Conservation (phyloP, 2,797 vertebrate species). For the Propithecus deckenii region DNA sequence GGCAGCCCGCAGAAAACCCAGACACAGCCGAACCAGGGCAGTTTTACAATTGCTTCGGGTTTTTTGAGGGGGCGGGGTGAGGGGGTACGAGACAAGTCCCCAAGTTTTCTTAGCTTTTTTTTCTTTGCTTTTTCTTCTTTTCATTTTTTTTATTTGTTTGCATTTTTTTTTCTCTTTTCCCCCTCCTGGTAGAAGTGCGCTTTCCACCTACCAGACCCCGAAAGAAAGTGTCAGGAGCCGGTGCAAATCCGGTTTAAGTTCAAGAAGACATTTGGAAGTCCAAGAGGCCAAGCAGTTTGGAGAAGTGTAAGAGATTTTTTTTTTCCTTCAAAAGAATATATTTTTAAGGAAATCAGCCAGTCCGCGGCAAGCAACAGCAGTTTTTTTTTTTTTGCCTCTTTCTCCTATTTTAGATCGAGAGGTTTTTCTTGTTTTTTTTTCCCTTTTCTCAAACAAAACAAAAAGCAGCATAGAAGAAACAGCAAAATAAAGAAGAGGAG, state of each 20-base stretch:
- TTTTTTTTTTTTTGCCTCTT: constrained; percentile 57
- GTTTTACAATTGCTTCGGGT: constrained; percentile 76
- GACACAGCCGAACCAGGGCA: constrained; percentile 62
- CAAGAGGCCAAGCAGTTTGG: constrained; percentile 83
- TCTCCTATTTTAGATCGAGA: constrained; percentile 66
- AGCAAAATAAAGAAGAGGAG: constrained; percentile 79
- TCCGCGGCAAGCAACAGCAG: constrained; percentile 58
- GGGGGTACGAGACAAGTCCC: constrained; percentile 78
- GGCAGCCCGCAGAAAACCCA: constrained; percentile 70
- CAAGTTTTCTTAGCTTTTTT: constrained; percentile 75
- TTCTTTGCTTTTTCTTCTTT: background rate
- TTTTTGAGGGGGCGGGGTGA: constrained; percentile 81
- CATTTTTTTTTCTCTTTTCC: background rate
- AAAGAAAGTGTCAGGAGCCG: constrained; percentile 85
- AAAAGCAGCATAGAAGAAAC: constrained; percentile 69
- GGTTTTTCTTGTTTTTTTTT: constrained; percentile 33
- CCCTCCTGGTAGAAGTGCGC: constrained; percentile 84
- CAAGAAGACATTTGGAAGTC: constrained; percentile 86
- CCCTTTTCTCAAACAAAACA: constrained; percentile 76
- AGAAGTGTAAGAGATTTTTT: constrained; percentile 72
- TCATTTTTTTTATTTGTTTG: constrained; percentile 39
- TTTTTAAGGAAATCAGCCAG: constrained; percentile 70
- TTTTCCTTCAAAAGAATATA: constrained; percentile 76
- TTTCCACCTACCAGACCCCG: constrained; percentile 83
- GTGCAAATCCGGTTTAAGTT: constrained; percentile 85